Base-by-base conservation (phyloP, 2,113 vertebrate species). In the Lonchura striata region DNA sequence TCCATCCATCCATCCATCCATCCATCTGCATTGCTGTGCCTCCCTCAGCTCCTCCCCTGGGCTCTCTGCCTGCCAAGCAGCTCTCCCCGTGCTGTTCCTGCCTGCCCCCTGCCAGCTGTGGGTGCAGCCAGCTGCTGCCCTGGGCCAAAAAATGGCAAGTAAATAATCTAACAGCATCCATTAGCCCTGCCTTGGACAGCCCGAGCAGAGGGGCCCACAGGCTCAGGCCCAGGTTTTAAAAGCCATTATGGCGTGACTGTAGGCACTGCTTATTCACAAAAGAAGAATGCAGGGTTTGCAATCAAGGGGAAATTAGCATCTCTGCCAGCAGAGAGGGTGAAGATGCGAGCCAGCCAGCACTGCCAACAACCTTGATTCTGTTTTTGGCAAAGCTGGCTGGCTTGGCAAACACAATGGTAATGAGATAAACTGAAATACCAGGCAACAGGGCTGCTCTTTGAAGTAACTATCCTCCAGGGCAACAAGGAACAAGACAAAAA, bases 391-490 rank as follows among this genome's bases (percentile, higher is more conserved):
- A 88, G 94, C 92, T 76, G 82, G 70, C 49, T 21, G 82, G 91
- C 92, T 97, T 98, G 97, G 97, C 96, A 95, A 96, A 95, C 52
- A 82, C 64, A 44, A 70, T 84, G 57, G 95, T 94, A 97, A 97
- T 93, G 96, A 96, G 96, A 97, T 96, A 96, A 97, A 96, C 95
- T 96, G 96, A 96, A 97, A 97, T 93, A 94, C 86, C 87, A 85
- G 95, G 96, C 94, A 81, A 91, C 31, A 14, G 95, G 91, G 89
- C 95, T 87, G 92, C 92, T 96, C 96, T 98, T 98, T 96, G 97
- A 96, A 96, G 97, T 95, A 97, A 97, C 98, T 97, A 97, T 98
- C 95, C 96, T 97, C 96, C 92, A 47, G 87, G 87, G 96, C 90
- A 96, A 94, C 96, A 79, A 96, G 94, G 95, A 92, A 97, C 95